Evolutionary conservation across 2,113 vertebrate genomes (phyloP), one percentile per base, ranked within the genome.

Genomic region (Hemichromis elongatus): DNA sequence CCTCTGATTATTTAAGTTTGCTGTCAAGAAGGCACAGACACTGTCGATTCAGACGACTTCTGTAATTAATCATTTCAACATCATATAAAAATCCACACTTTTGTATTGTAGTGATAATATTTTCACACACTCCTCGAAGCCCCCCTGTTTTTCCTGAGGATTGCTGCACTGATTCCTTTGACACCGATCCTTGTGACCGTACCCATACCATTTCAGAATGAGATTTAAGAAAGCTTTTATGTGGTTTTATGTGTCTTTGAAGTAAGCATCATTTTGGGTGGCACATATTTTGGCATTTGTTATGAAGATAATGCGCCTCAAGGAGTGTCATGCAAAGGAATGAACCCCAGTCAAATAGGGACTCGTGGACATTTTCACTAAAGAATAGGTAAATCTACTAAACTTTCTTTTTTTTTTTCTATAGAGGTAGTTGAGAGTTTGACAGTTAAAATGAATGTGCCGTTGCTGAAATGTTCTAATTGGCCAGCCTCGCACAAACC

Each of bases 211-310:
- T 86, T 77, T 85, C 11, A 86, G 66, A 88, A 79, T 42, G 45
- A 63, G 52, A 80, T 68, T 85, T 79, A 50, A 79, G 35, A 80
- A 75, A 19, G 61, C 81, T 82, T 88, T 90, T 81, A 68, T 90
- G 90, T 77, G 73, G 59, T 78, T 82, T n/a, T n/a, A n/a, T n/a
- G n/a, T 84, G 61, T 83, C 84, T 91, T 93, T 93, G 87, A 91
- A 81, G 92, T 86, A n/a, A 68, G 79, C 56, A 14, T 61, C 52
- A 57, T 61, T 80, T 89, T 42, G n/a, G 82, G 87, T 86, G 24
- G 52, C 53, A 82, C 42, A 73, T 55, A 81, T 61, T 90, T 57
- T 81, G 26, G 45, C 52, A 82, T 89, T 90, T 89, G 84, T 90
- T 83, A 40, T 79, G 82, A 85, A 81, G 77, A 84, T 89, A 88